Conservation (phyloP, 1,140 invertebrate species). For the Euura lappo region DNA sequence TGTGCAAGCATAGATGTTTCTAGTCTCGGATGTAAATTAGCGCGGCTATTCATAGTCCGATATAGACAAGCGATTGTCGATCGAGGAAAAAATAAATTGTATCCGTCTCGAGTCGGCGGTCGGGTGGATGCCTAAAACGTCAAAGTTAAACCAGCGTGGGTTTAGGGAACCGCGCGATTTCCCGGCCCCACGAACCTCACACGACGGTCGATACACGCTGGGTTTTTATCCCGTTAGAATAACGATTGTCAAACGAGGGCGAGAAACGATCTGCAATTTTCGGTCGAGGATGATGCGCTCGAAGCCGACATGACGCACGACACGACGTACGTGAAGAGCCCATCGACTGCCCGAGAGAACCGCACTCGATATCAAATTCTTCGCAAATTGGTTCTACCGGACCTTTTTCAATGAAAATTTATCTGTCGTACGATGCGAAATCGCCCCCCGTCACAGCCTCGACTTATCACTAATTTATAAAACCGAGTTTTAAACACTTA, state of each 20-base stretch:
- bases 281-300: constrained; percentile 28
- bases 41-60: constrained; percentile 48
- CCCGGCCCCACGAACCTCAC: too few relatives aligned
- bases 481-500: constrained; percentile 24
- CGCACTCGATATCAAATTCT: constrained; percentile 22
- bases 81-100: constrained; percentile 11
- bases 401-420: constrained; percentile 11
- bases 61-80: constrained; percentile 32
- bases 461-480: constrained; percentile 22
- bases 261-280: constrained; percentile 1
- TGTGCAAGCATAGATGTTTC: constrained; percentile 15
- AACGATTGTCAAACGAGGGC: too few relatives aligned
- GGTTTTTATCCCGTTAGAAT: too few relatives aligned
- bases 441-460: constrained; percentile 20
- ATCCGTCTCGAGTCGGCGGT: constrained; percentile 31
- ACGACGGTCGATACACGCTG: too few relatives aligned
- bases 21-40: constrained; percentile 43
- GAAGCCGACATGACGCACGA: constrained; percentile 41
- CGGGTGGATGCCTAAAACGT: constrained; percentile 25
- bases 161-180: constrained; percentile 13
- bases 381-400: constrained; percentile 19
- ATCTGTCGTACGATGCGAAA: constrained; percentile 19
- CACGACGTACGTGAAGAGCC: constrained; percentile 29
- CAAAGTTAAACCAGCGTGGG: constrained; percentile 18
- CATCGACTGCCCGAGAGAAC: constrained; percentile 17